Percentiles rank a stretch among this genome's conserved stretches.
phyloP scores from a whole-genome alignment of 2,797 vertebrate genomes.

The Caiman crocodilus region DNA sequence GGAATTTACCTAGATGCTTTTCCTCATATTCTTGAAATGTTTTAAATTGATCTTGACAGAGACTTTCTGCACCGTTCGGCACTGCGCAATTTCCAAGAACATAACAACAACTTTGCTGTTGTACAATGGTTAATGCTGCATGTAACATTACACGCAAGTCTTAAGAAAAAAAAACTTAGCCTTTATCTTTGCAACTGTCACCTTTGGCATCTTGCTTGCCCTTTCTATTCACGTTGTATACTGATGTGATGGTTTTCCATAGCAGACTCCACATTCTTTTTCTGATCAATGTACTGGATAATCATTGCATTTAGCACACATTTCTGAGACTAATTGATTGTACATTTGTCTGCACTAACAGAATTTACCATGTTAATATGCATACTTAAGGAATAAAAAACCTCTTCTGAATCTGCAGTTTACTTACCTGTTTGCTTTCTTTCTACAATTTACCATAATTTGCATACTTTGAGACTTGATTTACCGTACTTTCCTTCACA shows the following conservation, averaged over 20 bases:
- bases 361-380: not conserved
- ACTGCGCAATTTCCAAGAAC: not conserved
- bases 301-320: not conserved
- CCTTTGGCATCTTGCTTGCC: not conserved
- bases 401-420: not conserved
- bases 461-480: not conserved
- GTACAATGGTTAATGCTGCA: not conserved
- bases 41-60: not conserved
- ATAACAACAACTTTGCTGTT: slow-evolving; percentile 2
- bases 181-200: slow-evolving; percentile 12
- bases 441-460: not conserved
- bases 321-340: slow-evolving; percentile 19
- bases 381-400: not conserved
- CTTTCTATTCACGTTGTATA: not conserved
- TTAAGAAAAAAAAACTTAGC: not conserved
- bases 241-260: not conserved
- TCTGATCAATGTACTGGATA: not conserved
- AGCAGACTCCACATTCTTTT: not conserved
- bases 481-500: not conserved
- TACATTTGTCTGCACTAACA: slow-evolving; percentile 36
- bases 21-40: not conserved
- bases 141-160: not conserved
- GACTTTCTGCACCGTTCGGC: not conserved
- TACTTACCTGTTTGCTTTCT: not conserved
- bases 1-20: not conserved